phyloP scores from a whole-genome alignment of 2,888 invertebrate genomes.

The Limnephilus marmoratus region DNA sequence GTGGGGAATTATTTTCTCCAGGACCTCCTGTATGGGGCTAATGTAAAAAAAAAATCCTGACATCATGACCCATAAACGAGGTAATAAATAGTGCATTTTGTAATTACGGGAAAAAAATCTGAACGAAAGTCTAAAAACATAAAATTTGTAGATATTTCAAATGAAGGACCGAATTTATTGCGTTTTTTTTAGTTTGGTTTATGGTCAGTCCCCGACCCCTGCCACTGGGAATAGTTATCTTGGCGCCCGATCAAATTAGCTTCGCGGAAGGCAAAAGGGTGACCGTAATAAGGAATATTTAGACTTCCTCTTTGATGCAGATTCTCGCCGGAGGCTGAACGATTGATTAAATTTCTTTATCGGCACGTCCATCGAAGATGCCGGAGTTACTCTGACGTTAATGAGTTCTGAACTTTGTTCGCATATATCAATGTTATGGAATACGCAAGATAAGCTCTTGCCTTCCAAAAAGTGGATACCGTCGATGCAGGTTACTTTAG shows the following conservation, averaged over 20 bases:
- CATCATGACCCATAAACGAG: too few species aligned
- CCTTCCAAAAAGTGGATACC: not conserved
- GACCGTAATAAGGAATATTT: constrained; percentile 52
- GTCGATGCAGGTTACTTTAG: too few species aligned
- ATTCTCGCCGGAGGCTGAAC: constrained; percentile 15
- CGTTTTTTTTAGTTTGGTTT: not conserved
- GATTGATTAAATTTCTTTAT: constrained; percentile 66
- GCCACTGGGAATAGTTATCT: constrained; percentile 48
- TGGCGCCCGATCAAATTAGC: constrained; percentile 56
- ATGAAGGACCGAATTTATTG: not conserved
- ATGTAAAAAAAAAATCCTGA: too few species aligned
- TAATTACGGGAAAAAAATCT: too few species aligned
- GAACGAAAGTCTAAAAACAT: too few species aligned
- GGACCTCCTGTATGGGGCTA: too few species aligned
- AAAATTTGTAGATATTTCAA: not conserved
- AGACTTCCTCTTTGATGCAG: constrained; percentile 50
- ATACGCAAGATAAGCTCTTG: not conserved
- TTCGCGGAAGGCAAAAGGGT: constrained; percentile 49
- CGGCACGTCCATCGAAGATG: constrained; percentile 64
- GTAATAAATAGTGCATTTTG: too few species aligned
- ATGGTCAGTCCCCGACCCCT: not conserved
- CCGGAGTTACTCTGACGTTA: constrained; percentile 59
- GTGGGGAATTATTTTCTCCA: too few species aligned
- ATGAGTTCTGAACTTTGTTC: constrained; percentile 64
- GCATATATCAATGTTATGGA: constrained; percentile 52